Percentiles rank a stretch among this genome's conserved stretches.
Evolutionary conservation across 1,140 invertebrate genomes (phyloP).

Genomic region (Amphibalanus amphitrite): DNA sequence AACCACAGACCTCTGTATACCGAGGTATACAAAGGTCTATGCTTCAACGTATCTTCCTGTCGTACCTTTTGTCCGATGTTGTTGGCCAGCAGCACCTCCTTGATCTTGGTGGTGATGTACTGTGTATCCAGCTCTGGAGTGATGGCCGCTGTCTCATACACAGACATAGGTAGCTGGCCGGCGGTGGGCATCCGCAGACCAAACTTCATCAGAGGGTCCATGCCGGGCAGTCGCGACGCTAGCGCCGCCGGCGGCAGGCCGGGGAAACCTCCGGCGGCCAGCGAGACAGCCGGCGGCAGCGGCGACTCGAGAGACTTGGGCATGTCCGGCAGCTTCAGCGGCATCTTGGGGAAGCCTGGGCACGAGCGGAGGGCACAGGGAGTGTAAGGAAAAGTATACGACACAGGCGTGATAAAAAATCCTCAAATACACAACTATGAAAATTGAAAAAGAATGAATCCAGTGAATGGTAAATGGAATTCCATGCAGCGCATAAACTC

Average conservation of each 20-base stretch:
- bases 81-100: conserved; percentile 86
- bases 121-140: conserved; percentile 93
- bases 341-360: background rate
- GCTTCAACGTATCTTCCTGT: no score
- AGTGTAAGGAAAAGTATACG: no score
- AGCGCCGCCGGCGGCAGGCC: conserved; percentile 6
- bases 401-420: no score
- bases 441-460: no score
- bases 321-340: conserved; percentile 15
- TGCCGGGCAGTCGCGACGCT: conserved; percentile 1
- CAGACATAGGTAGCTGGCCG: conserved; percentile 24
- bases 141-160: conserved; percentile 90
- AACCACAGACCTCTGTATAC: no score
- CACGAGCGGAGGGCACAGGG: no score
- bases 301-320: conserved; percentile 17
- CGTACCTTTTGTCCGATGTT: conserved; percentile 89
- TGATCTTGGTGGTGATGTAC: conserved; percentile 89
- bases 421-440: no score
- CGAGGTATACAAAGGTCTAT: no score
- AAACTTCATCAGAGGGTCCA: background rate
- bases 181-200: conserved; percentile 1
- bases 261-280: conserved; percentile 1
- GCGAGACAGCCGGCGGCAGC: background rate
- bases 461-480: no score
- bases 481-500: no score